These are phyloP conservation scores for Willowsia nigromaculata DNA, from an alignment of 2,888 invertebrate species.

Conservation along the genomic window DNA sequence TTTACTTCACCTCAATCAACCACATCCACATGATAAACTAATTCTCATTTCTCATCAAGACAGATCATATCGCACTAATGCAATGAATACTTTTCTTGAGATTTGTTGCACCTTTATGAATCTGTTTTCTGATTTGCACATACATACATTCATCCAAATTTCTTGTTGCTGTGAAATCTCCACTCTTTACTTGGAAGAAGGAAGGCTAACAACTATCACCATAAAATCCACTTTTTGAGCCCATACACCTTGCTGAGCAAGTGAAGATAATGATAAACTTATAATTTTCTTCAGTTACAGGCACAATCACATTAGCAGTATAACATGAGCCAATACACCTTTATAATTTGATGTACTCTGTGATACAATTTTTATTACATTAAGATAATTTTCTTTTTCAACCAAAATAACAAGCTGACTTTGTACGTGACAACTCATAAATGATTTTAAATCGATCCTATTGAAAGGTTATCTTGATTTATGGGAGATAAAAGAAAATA, in stretches of 20 bases:
- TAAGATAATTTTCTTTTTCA: background rate
- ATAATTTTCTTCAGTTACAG: background rate
- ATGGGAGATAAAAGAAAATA: conserved; percentile 23
- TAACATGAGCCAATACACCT: background rate
- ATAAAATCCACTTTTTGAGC: conserved; percentile 11
- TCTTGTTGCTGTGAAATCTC: conserved; percentile 17
- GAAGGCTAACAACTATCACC: conserved; percentile 45
- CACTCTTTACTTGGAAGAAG: conserved; percentile 23
- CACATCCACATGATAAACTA: background rate
- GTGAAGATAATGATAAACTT: background rate
- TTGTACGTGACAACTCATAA: conserved; percentile 50
- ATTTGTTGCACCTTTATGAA: conserved; percentile 6
- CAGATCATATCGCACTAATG: background rate
- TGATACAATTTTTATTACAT: background rate
- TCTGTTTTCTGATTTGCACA: background rate
- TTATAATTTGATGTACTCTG: background rate
- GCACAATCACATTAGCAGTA: background rate
- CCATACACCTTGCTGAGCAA: background rate
- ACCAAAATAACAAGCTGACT: background rate
- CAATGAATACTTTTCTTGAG: background rate
- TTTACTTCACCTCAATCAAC: background rate
- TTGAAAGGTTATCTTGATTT: conserved; percentile 29
- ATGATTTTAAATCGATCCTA: background rate
- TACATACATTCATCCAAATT: background rate
- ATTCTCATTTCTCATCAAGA: background rate